phyloP scores from a whole-genome alignment of 2,888 invertebrate species.

The Andrena bucephala region DNA sequence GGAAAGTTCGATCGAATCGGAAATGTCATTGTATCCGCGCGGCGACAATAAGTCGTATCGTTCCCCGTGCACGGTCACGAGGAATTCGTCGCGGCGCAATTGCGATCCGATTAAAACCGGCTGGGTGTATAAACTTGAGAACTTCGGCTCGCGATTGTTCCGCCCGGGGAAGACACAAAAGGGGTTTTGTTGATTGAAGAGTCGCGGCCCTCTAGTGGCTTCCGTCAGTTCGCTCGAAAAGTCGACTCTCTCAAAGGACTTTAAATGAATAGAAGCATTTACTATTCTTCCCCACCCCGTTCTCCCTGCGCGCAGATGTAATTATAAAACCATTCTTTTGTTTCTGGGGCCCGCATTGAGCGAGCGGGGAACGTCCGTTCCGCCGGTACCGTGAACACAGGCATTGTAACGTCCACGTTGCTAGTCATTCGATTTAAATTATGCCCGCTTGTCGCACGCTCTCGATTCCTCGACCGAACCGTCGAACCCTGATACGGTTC shows the following conservation, averaged over 20 bases:
- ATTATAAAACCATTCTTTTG: constrained; percentile 73
- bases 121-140: constrained; percentile 50
- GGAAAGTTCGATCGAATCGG: constrained; percentile 10
- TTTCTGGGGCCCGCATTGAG: constrained; percentile 61
- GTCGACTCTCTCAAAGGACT: constrained; percentile 68
- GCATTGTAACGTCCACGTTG: constrained; percentile 60
- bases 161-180: constrained; percentile 60
- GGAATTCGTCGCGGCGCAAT: constrained; percentile 50
- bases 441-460: constrained; percentile 53
- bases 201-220: constrained; percentile 61
- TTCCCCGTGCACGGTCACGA: constrained; percentile 27
- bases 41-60: constrained; percentile 45
- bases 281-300: constrained; percentile 62
- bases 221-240: constrained; percentile 63
- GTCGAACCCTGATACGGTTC: constrained; percentile 19
- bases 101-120: constrained; percentile 66
- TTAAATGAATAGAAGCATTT: constrained; percentile 73
- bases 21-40: constrained; percentile 24
- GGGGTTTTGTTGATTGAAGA: constrained; percentile 71
- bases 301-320: constrained; percentile 58
- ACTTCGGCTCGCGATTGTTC: constrained; percentile 65
- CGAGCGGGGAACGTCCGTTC: constrained; percentile 56
- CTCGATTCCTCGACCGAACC: constrained; percentile 28
- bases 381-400: constrained; percentile 25
- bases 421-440: constrained; percentile 68